These are phyloP conservation scores for Apotomis turbidana DNA, from an alignment of 2,888 invertebrate species.

Conservation along the genomic window DNA sequence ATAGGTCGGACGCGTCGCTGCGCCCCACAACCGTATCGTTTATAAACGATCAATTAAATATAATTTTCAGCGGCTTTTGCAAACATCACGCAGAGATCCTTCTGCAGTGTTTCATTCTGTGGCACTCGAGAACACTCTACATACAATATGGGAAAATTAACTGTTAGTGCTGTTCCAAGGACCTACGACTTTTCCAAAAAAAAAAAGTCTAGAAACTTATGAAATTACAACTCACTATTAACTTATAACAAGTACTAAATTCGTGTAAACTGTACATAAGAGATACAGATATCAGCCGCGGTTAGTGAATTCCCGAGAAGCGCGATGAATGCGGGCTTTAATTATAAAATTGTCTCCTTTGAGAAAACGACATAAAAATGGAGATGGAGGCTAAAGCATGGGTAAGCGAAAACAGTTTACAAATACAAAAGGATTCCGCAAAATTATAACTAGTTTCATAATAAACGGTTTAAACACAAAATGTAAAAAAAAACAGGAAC, in stretches of 20 bases:
- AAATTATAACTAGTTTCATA: neutral
- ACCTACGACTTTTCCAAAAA: too few species aligned
- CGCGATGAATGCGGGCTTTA: slow-evolving; percentile 72
- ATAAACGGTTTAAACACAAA: neutral
- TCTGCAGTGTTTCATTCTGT: too few species aligned
- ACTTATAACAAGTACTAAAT: neutral
- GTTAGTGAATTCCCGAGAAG: slow-evolving; percentile 61
- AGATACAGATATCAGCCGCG: slow-evolving; percentile 62
- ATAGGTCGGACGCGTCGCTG: too few species aligned
- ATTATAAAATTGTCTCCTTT: slow-evolving; percentile 77
- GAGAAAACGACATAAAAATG: slow-evolving; percentile 63
- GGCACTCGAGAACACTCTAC: too few species aligned
- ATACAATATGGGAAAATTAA: too few species aligned
- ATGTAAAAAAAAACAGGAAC: neutral
- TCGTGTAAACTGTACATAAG: slow-evolving; percentile 31
- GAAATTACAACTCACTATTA: too few species aligned
- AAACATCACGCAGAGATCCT: too few species aligned
- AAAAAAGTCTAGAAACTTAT: too few species aligned
- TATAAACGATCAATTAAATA: too few species aligned
- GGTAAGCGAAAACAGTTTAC: slow-evolving; percentile 5
- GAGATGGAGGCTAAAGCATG: slow-evolving; percentile 60
- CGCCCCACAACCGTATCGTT: too few species aligned
- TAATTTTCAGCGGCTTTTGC: too few species aligned
- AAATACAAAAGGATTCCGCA: slow-evolving; percentile 25
- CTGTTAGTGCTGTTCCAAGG: too few species aligned